Base-by-base conservation (phyloP, 2,888 invertebrate species). In the Atrina japonica region DNA sequence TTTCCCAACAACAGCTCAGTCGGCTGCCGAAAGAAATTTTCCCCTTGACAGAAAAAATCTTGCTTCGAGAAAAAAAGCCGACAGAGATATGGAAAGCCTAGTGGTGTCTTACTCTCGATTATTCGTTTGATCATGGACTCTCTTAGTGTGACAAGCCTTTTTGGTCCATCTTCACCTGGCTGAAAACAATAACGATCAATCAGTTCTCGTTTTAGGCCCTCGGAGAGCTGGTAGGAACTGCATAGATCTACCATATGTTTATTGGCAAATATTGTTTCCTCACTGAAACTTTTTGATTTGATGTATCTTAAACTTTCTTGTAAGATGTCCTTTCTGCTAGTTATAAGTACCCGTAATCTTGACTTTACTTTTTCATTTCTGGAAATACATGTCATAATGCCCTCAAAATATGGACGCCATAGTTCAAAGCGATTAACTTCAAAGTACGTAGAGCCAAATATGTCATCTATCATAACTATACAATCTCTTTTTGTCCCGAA, bases 61-160 rank as follows among this genome's bases (percentile, higher is more conserved):
- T 30, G 27, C 21, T 43, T n/a, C 5, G 30, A 30, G 23, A 61
- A 61, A 23, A 49, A 61, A 16, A 61, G 49, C 9, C 30, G 27
- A 29, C 61, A 61, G n/a, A 61, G 30, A 29, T 61, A 49, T 6
- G 61, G 61, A 30, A 61, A 61, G n/a, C 61, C 61, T 3, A 61
- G 21, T 7, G 61, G 61, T n/a, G 61, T 61, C 11, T 61, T 16
- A 14, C 21, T n/a, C 18, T 18, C 30, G 1, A 29, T n/a, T 16
- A 61, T 61, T 5, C 47, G 18, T 11, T 35, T 35, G 35, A 11
- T 11, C 35, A 35, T 35, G 35, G 35, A 7, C 11, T 35, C 35
- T 11, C 11, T 35, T 5, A 35, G 6, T 5, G 9, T 16, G 18
- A 30, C 49, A 11, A 21, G 11, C 7, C 35, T 27, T 6, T 47